Conservation (phyloP, 1,140 invertebrate species). For the Drosophila funebris region DNA sequence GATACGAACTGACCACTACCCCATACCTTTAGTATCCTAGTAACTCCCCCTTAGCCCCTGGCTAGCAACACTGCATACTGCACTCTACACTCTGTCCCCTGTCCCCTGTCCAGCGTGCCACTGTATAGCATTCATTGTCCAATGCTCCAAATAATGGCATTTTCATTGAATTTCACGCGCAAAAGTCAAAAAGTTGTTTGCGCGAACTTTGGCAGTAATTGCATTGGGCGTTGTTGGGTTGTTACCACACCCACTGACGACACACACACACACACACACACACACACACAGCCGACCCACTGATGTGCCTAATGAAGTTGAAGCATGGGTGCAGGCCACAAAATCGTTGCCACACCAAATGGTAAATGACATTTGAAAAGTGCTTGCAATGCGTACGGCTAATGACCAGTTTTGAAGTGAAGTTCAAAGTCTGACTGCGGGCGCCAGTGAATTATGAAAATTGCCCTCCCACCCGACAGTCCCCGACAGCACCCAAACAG, state of each 20-base stretch:
- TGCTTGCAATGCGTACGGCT: constrained; percentile 75
- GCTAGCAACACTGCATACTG: background rate
- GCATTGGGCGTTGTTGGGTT: constrained; percentile 43
- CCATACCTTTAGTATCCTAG: background rate
- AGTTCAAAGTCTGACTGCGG: constrained; percentile 76
- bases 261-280: constrained; percentile 30
- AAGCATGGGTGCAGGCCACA: constrained; percentile 48
- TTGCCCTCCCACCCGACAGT: constrained; percentile 23
- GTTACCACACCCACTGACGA: constrained; percentile 13
- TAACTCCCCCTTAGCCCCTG: background rate
- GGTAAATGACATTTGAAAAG: constrained; percentile 80
- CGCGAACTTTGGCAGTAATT: constrained; percentile 77
- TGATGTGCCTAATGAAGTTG: constrained; percentile 63
- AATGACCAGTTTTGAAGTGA: constrained; percentile 68
- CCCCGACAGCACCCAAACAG: background rate
- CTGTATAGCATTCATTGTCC: constrained; percentile 39
- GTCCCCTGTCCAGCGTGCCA: background rate
- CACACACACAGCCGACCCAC: constrained; percentile 9
- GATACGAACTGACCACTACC: background rate
- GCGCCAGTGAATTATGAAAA: constrained; percentile 78
- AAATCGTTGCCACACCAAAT: constrained; percentile 54
- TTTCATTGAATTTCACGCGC: constrained; percentile 80
- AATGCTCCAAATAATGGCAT: constrained; percentile 75
- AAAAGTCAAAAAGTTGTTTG: constrained; percentile 81
- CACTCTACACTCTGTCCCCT: background rate